Evolutionary conservation across 2,797 vertebrate species (phyloP).

Genomic region (Rachycentron canadum): DNA sequence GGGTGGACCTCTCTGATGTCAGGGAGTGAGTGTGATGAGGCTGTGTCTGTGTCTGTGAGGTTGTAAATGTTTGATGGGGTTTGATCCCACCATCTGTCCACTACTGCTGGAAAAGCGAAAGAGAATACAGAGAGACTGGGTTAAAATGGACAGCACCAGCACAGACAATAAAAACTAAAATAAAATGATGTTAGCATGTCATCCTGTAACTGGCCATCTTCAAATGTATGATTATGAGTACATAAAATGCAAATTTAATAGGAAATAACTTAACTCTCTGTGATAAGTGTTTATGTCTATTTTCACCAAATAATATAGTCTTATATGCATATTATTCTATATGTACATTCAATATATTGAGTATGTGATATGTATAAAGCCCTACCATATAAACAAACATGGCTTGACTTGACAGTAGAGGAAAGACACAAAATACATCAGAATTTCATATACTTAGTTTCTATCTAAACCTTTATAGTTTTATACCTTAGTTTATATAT

Average conservation of each 20-base stretch:
- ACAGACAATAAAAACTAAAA: constrained; percentile 10
- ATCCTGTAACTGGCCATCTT: neutral
- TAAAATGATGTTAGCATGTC: constrained; percentile 2
- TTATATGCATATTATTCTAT: neutral
- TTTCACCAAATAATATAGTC: neutral
- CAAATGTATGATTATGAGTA: neutral
- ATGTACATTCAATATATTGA: neutral
- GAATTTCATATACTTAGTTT: no score
- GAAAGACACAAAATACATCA: neutral
- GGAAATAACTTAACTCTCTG: no score
- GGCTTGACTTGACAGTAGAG: no score
- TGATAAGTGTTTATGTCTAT: neutral
- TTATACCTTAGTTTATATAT: no score
- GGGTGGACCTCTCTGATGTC: constrained; percentile 67
- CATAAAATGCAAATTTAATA: neutral
- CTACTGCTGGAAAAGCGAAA: constrained; percentile 55
- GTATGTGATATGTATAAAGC: neutral
- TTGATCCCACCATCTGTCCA: constrained; percentile 83
- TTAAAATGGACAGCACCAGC: constrained; percentile 6
- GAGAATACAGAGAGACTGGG: constrained; percentile 28
- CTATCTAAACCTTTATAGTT: no score
- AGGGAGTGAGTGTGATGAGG: constrained; percentile 61
- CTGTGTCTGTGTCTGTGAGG: constrained; percentile 67
- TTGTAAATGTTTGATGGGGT: constrained; percentile 85
- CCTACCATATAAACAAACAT: neutral